Evolutionary conservation across 2,113 vertebrate species (phyloP).

Genomic region (Lathamus discolor): DNA sequence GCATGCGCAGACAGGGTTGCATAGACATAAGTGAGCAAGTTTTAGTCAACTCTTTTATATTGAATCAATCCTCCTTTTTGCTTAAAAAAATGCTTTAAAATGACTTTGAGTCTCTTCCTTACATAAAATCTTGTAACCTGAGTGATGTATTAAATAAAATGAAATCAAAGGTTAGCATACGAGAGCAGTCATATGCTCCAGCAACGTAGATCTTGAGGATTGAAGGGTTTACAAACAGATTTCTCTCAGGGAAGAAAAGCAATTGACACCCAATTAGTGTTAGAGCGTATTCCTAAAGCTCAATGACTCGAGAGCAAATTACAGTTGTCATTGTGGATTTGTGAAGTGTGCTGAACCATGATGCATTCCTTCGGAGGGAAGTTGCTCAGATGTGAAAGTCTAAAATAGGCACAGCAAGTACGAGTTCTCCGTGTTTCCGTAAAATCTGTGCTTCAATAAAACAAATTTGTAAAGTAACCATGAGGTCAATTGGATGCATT

Average conservation of each 20-base stretch:
- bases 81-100: background rate
- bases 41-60: background rate
- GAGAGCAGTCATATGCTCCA: slow-evolving; percentile 8
- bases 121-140: background rate
- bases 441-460: background rate
- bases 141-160: slow-evolving; percentile 27
- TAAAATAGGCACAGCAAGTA: background rate
- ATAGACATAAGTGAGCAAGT: background rate
- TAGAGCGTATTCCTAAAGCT: slow-evolving; percentile 56
- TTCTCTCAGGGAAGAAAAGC: slow-evolving; percentile 60
- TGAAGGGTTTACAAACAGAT: slow-evolving; percentile 58
- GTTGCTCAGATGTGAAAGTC: slow-evolving; percentile 18
- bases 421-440: background rate
- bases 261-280: slow-evolving; percentile 66
- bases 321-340: slow-evolving; percentile 55
- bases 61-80: background rate
- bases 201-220: background rate
- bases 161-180: slow-evolving; percentile 35
- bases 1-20: background rate
- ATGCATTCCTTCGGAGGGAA: slow-evolving; percentile 28
- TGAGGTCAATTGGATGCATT: background rate
- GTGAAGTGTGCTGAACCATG: slow-evolving; percentile 35
- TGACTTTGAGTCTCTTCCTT: background rate
- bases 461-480: background rate
- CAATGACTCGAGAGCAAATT: slow-evolving; percentile 63